Evolutionary conservation across 2,888 invertebrate genomes (phyloP).

Genomic region (Chrysolina haemoptera): DNA sequence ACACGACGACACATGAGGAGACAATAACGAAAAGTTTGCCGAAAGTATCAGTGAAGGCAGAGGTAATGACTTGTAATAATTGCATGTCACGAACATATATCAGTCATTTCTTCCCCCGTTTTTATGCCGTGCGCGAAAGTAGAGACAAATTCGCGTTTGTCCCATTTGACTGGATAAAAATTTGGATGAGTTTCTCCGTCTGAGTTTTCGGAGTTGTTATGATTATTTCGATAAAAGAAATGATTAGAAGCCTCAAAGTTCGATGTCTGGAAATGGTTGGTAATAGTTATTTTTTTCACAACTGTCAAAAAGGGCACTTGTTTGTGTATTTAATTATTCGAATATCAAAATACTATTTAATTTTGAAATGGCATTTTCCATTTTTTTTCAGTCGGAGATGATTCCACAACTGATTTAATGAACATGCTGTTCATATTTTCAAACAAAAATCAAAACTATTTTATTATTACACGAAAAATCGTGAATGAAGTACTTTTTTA

Average conservation of each 20-base stretch:
- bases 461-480: no score
- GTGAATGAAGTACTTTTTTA: no score
- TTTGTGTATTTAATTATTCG: no score
- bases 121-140: slow-evolving; percentile 19
- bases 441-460: no score
- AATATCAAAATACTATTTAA: no score
- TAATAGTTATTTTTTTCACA: no score
- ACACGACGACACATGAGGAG: slow-evolving; percentile 18
- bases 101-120: slow-evolving; percentile 30
- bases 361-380: no score
- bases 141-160: slow-evolving; percentile 23
- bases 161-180: slow-evolving; percentile 24
- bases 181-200: background rate
- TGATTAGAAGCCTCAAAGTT: background rate
- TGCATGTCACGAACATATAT: slow-evolving; percentile 35
- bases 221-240: background rate
- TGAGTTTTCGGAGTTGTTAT: background rate
- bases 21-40: slow-evolving; percentile 30
- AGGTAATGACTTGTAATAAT: slow-evolving; percentile 38
- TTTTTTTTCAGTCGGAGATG: no score
- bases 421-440: no score
- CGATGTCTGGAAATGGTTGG: background rate
- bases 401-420: no score
- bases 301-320: no score
- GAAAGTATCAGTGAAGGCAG: slow-evolving; percentile 34